A percentile compares a stretch with the other conserved stretches of the same genome.
Evolutionary conservation across 2,113 vertebrate genomes (phyloP).

Genomic region (Syngnathus typhle): DNA sequence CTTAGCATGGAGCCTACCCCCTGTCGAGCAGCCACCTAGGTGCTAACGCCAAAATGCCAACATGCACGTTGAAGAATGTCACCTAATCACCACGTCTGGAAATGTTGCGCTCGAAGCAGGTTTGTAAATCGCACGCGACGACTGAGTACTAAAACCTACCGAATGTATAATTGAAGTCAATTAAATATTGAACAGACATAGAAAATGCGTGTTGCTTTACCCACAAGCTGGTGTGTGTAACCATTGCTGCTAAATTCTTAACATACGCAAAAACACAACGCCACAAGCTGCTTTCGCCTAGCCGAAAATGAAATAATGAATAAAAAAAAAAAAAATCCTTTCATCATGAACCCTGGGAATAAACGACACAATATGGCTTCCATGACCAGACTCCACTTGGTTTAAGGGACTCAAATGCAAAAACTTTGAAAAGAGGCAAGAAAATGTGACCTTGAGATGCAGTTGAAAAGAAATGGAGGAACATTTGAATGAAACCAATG

Average conservation of each 20-base stretch:
- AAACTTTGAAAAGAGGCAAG: not conserved
- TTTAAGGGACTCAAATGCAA: slow-evolving; percentile 4
- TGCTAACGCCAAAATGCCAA: no score
- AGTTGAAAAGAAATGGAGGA: not conserved
- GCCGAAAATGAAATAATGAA: not conserved
- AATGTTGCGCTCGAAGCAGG: not conserved
- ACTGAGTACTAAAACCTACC: not conserved
- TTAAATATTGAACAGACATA: not conserved
- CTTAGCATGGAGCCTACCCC: no score
- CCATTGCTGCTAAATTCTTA: not conserved
- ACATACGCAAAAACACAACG: not conserved
- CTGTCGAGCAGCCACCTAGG: no score
- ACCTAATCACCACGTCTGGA: not conserved
- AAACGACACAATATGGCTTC: not conserved
- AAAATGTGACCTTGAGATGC: not conserved
- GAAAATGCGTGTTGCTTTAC: not conserved
- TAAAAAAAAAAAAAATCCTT: not conserved
- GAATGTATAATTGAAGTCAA: not conserved
- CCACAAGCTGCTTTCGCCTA: not conserved
- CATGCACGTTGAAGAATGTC: no score
- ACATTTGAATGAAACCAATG: not conserved
- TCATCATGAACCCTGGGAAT: not conserved
- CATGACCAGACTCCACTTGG: slow-evolving; percentile 10
- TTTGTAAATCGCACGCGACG: not conserved
- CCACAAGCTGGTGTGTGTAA: not conserved